These are phyloP conservation scores for Caenorhabditis plicata DNA, from an alignment of 2,888 invertebrate genomes.

Conservation along the genomic window DNA sequence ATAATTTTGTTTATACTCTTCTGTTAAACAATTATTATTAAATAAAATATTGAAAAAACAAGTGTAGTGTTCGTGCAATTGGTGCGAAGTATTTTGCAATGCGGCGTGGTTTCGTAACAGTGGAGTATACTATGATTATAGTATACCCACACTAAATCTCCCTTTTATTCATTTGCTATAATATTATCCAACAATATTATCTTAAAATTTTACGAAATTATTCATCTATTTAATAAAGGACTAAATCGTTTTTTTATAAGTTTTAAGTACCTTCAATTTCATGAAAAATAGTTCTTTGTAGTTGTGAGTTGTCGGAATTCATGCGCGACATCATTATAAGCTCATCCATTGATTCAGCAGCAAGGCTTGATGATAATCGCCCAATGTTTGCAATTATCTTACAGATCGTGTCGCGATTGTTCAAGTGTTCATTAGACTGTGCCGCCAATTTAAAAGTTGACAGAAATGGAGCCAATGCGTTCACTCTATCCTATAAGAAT, in stretches of 20 bases:
- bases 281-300: conserved; percentile 40
- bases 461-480: conserved; percentile 19
- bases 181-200: too few species aligned
- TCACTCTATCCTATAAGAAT: conserved; percentile 25
- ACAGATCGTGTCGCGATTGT: conserved; percentile 25
- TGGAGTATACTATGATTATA: too few species aligned
- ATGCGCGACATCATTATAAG: conserved; percentile 35
- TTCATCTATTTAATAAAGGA: too few species aligned
- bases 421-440: conserved; percentile 19
- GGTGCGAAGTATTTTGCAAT: too few species aligned
- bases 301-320: conserved; percentile 23
- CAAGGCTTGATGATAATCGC: conserved; percentile 39
- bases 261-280: conserved; percentile 50
- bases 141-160: too few species aligned
- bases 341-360: conserved; percentile 47
- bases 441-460: conserved; percentile 25
- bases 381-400: conserved; percentile 54
- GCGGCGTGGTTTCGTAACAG: too few species aligned
- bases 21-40: too few species aligned
- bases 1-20: too few species aligned
- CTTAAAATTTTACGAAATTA: too few species aligned
- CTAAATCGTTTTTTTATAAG: background rate
- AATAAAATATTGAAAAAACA: too few species aligned
- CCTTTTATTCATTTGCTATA: too few species aligned
- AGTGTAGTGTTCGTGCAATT: too few species aligned